phyloP scores from a whole-genome alignment of 2,888 invertebrate species.

The Microchrysa polita region DNA sequence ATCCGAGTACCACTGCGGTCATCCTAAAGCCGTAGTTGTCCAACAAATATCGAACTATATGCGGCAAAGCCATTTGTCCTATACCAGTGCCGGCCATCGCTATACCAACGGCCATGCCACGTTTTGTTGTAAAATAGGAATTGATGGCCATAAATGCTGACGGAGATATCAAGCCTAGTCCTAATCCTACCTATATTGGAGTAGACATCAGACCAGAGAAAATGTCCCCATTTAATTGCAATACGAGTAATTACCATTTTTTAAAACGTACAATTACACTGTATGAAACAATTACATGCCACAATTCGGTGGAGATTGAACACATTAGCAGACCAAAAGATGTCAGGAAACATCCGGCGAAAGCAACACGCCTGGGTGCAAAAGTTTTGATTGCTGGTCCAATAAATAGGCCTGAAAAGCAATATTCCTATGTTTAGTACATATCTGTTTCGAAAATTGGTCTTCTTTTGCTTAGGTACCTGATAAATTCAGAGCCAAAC shows the following conservation, averaged over 20 bases:
- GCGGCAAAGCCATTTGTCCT: slow-evolving; percentile 80
- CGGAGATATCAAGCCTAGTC: slow-evolving; percentile 76
- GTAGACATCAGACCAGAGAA: background rate
- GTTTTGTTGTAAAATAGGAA: slow-evolving; percentile 73
- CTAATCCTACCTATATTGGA: slow-evolving; percentile 67
- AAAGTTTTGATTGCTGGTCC: slow-evolving; percentile 72
- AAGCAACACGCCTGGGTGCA: slow-evolving; percentile 68
- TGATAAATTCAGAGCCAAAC: slow-evolving; percentile 72
- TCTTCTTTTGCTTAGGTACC: slow-evolving; percentile 51
- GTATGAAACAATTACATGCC: slow-evolving; percentile 68
- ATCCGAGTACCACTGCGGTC: slow-evolving; percentile 72
- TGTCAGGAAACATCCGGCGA: slow-evolving; percentile 67
- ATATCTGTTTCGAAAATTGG: background rate
- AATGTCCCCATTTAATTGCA: background rate
- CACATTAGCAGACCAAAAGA: slow-evolving; percentile 67
- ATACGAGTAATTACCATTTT: too few species aligned
- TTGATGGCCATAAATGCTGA: slow-evolving; percentile 78
- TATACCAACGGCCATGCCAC: slow-evolving; percentile 78
- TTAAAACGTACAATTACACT: slow-evolving; percentile 66
- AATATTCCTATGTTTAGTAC: background rate
- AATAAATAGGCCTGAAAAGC: slow-evolving; percentile 71
- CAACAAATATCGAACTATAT: slow-evolving; percentile 72
- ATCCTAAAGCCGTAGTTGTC: slow-evolving; percentile 72
- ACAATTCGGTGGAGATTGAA: slow-evolving; percentile 66
- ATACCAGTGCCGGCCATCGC: slow-evolving; percentile 80